Base-by-base conservation (phyloP, 2,888 invertebrate genomes). In the Aphelenchoides bicaudatus region DNA sequence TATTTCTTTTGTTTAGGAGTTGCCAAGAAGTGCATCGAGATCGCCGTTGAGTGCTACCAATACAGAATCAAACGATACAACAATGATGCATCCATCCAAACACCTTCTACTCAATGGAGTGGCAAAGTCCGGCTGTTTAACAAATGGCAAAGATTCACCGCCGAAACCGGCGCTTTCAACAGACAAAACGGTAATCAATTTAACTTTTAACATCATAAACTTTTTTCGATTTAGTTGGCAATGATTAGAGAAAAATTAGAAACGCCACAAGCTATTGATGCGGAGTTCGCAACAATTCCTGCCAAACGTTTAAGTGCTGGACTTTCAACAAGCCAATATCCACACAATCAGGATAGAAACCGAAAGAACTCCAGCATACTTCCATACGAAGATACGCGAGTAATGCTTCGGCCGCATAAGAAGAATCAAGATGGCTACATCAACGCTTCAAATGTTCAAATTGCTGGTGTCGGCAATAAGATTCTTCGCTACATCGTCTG, bases 331-430 rank as follows among this genome's bases (percentile, higher is more conserved):
- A 62, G 62, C 37, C 68, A 69, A 47, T 29, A 53, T 19, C 63
- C 62, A 4, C 62, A 68, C 28, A 68, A 68, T 49, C 59, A 59
- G 54, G 56, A 55, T 23, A 5, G 16, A 39, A 58, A 54, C 3
- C 55, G 43, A 19, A 25, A 16, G 27, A 38, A 38, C 27, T 28
- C 13, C n/a, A 0, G 16, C 43, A 86, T 89, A 69, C 83, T 91
- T 65, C 92, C 92, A 0, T 93, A 92, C 79, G 91, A 90, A 75
- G 89, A 90, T 77, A 91, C 90, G 80, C 82, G 91, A 51, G 87
- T 92, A 31, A 84, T 88, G 61, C 82, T 92, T 23, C 86, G 87
- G n/a, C 88, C 91, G 4, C 85, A 87, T 8, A 87, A 87, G 73
- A 85, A 86, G 70, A 92, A 93, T 81, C 87, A 87, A 54, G 85